These are phyloP conservation scores for Bombyx mori DNA, from an alignment of 1,140 invertebrate species.

Conservation along the genomic window ASM3026992v2 NC_085129.1:6731501-6732000, in stretches of 20 bases:
- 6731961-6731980: constrained; percentile 16
- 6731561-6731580: too few species aligned
- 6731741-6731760: constrained; percentile 15
- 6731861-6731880: constrained; percentile 25
- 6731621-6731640: too few species aligned
- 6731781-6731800: constrained; percentile 13
- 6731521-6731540: too few species aligned
- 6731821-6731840: constrained; percentile 13
- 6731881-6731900: constrained; percentile 29
- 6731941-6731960: constrained; percentile 1
- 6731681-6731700: too few species aligned
- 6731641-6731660: too few species aligned
- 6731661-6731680: too few species aligned
- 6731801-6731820: constrained; percentile 22
- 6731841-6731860: constrained; percentile 27
- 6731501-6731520: too few species aligned
- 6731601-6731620: too few species aligned
- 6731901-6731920: constrained; percentile 31
- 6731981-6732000: constrained; percentile 52
- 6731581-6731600: too few species aligned
- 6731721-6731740: background rate
- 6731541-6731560: too few species aligned
- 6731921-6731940: constrained; percentile 9
- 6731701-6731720: too few species aligned
- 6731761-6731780: constrained; percentile 25